Conservation (phyloP, 2,888 invertebrate genomes). For the Geophilus truncorum region DNA sequence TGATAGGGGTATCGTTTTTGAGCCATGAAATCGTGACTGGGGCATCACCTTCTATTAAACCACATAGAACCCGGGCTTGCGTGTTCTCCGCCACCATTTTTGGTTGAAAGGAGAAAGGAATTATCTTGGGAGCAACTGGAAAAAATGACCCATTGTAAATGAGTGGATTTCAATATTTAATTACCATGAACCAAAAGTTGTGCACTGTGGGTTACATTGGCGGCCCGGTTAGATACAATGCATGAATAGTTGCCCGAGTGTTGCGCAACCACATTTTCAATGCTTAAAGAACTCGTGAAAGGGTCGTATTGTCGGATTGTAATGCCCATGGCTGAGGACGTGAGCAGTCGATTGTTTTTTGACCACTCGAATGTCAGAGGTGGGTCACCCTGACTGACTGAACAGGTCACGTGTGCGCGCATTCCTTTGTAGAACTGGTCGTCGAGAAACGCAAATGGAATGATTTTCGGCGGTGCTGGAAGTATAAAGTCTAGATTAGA, state of each 20-base stretch:
- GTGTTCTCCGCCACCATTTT: slow-evolving; percentile 11
- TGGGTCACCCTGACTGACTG: slow-evolving; percentile 17
- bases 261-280: slow-evolving; percentile 25
- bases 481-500: slow-evolving; percentile 55
- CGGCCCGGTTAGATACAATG: slow-evolving; percentile 13
- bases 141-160: neutral
- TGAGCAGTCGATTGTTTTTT: neutral
- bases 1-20: slow-evolving; percentile 45
- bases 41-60: slow-evolving; percentile 42
- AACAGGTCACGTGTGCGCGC: slow-evolving; percentile 28
- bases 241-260: slow-evolving; percentile 31
- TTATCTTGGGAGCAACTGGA: slow-evolving; percentile 32
- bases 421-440: slow-evolving; percentile 29
- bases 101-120: slow-evolving; percentile 28
- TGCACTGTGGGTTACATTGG: slow-evolving; percentile 2
- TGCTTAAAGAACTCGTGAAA: slow-evolving; percentile 28
- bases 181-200: slow-evolving; percentile 31
- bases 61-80: slow-evolving; percentile 3
- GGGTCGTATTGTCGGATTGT: neutral
- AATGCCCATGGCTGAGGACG: neutral
- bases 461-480: slow-evolving; percentile 50
- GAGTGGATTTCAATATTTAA: neutral
- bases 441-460: slow-evolving; percentile 31
- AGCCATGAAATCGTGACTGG: slow-evolving; percentile 47
- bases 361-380: slow-evolving; percentile 14